A percentile compares a stretch with the other conserved stretches of the same genome.
These are phyloP conservation scores for Pionites leucogaster DNA, from an alignment of 2,113 vertebrate species.

Conservation along the genomic window DNA sequence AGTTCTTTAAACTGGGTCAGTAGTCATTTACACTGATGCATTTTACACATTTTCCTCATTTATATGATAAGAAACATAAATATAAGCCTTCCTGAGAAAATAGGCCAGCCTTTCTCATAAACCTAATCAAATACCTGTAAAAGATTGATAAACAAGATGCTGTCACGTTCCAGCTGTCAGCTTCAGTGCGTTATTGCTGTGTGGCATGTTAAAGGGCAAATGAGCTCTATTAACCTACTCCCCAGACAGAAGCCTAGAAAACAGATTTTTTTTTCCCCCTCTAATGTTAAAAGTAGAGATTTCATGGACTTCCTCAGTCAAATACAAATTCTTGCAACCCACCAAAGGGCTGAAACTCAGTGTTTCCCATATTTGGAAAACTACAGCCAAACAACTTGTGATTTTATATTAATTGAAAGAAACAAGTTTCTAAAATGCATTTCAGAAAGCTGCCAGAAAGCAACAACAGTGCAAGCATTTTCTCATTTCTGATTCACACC, in stretches of 20 bases:
- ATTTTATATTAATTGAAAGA: not conserved
- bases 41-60: not conserved
- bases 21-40: not conserved
- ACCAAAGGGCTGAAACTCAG: not conserved
- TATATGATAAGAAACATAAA: not conserved
- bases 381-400: not conserved
- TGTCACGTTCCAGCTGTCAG: not conserved
- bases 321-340: not conserved
- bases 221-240: not conserved
- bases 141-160: not conserved
- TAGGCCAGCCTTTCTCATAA: not conserved
- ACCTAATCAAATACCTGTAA: not conserved
- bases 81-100: not conserved
- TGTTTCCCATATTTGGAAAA: not conserved
- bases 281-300: not conserved
- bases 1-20: not conserved
- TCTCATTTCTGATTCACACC: constrained; percentile 1
- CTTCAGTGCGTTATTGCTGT: not conserved
- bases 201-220: not conserved
- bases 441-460: constrained; percentile 2
- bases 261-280: not conserved
- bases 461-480: not conserved
- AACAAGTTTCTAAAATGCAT: not conserved
- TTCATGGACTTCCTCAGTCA: not conserved
- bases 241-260: not conserved